These are phyloP conservation scores for Morelia viridis DNA, from an alignment of 2,797 vertebrate species.

Conservation along the genomic window DNA sequence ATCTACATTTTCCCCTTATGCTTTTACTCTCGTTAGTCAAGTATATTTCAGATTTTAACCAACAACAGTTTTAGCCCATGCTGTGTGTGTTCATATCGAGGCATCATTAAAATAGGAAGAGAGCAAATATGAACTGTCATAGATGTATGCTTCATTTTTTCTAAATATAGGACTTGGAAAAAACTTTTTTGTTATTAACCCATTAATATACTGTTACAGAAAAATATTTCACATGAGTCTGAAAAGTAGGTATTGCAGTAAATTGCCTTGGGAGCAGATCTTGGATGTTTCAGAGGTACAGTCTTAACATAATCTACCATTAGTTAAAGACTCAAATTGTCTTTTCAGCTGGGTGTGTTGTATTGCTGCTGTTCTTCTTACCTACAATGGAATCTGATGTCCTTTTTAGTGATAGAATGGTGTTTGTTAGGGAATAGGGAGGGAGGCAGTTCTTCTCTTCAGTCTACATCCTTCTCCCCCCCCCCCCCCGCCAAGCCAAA, in stretches of 20 bases:
- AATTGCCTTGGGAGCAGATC: neutral
- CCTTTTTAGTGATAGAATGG: too few relatives aligned
- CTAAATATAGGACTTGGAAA: neutral
- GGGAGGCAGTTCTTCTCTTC: too few relatives aligned
- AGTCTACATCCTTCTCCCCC: too few relatives aligned
- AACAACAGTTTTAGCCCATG: neutral
- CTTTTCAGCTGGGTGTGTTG: slow-evolving; percentile 1
- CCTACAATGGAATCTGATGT: too few relatives aligned
- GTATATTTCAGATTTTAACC: accelerated
- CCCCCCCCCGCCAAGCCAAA: too few relatives aligned
- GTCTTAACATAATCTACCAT: neutral
- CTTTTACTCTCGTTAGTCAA: slow-evolving; percentile 12
- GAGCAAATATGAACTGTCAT: too few relatives aligned
- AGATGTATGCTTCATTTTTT: neutral
- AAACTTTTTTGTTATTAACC: neutral
- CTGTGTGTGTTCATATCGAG: neutral
- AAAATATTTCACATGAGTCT: neutral
- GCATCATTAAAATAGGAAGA: neutral
- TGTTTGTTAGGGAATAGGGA: too few relatives aligned
- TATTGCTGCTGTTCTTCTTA: slow-evolving; percentile 43
- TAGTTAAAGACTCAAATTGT: neutral
- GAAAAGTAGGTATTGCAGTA: neutral
- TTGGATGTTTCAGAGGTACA: neutral
- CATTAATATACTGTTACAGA: neutral
- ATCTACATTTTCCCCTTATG: neutral